A percentile compares a stretch with the other conserved stretches of the same genome.
phyloP scores from a whole-genome alignment of 2,797 vertebrate species.

The Hydrophis major region DNA sequence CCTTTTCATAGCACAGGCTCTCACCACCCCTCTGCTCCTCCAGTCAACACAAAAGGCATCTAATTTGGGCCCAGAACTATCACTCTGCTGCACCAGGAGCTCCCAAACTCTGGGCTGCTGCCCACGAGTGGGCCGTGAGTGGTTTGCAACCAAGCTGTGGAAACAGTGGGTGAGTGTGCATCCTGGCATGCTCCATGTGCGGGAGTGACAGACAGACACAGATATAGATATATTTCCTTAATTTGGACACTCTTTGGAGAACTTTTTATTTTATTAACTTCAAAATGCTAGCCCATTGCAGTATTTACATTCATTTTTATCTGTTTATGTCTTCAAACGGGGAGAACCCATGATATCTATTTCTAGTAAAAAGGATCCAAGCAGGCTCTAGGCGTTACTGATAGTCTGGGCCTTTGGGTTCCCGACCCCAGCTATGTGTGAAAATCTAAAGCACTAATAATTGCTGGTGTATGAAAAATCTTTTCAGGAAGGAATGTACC shows the following conservation, averaged over 20 bases:
- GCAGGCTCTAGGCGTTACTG: background rate
- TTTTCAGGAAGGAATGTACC: background rate
- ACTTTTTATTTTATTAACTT: background rate
- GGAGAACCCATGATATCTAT: background rate
- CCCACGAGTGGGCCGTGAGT: too few relatives aligned
- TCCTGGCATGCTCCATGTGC: background rate
- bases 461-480: background rate
- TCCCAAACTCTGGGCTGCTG: too few relatives aligned
- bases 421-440: background rate
- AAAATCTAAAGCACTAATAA: background rate
- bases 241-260: background rate
- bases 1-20: background rate
- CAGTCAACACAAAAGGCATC: background rate
- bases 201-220: too few relatives aligned
- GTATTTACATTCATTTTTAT: background rate
- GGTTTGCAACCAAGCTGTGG: background rate
- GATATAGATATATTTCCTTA: background rate
- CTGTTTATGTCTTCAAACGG: background rate
- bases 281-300: background rate
- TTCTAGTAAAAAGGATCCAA: background rate
- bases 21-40: background rate
- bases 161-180: rapidly evolving
- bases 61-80: background rate
- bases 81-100: background rate
- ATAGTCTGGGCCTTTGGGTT: background rate